These are phyloP conservation scores for Kryptolebias marmoratus DNA, from an alignment of 2,113 vertebrate species.

Conservation along the genomic window DNA sequence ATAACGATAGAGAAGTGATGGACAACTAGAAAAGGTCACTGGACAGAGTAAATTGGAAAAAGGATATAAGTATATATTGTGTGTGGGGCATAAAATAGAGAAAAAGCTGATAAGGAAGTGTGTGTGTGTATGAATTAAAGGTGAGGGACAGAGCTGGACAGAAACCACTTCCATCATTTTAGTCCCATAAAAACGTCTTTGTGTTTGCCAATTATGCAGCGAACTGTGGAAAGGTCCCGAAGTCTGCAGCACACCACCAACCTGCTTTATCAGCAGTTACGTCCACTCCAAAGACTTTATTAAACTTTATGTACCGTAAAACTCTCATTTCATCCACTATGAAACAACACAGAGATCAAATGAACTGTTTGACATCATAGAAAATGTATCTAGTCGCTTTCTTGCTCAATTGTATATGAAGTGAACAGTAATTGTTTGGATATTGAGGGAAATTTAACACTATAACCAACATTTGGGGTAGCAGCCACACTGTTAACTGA, in stretches of 20 bases:
- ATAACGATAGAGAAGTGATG: conserved; percentile 4
- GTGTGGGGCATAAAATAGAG: neutral
- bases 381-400: neutral
- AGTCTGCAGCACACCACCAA: conserved; percentile 10
- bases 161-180: conserved; percentile 36
- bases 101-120: conserved; percentile 27
- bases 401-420: neutral
- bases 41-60: conserved; percentile 20
- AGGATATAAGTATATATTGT: conserved; percentile 1
- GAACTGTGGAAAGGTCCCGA: conserved; percentile 24
- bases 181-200: conserved; percentile 56
- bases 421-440: neutral
- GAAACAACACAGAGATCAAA: conserved; percentile 9
- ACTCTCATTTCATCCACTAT: conserved; percentile 9
- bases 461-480: too few species aligned
- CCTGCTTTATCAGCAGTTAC: conserved; percentile 45
- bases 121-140: conserved; percentile 16
- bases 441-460: neutral
- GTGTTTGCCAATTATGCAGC: conserved; percentile 41
- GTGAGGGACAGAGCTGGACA: conserved; percentile 40
- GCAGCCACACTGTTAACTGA: too few species aligned
- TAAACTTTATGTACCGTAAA: conserved; percentile 39
- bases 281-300: conserved; percentile 22
- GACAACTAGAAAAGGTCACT: conserved; percentile 19
- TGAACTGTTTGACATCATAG: conserved; percentile 1